Evolutionary conservation across 2,113 vertebrate genomes (phyloP).

Genomic region (Rhabdomys dilectus): DNA sequence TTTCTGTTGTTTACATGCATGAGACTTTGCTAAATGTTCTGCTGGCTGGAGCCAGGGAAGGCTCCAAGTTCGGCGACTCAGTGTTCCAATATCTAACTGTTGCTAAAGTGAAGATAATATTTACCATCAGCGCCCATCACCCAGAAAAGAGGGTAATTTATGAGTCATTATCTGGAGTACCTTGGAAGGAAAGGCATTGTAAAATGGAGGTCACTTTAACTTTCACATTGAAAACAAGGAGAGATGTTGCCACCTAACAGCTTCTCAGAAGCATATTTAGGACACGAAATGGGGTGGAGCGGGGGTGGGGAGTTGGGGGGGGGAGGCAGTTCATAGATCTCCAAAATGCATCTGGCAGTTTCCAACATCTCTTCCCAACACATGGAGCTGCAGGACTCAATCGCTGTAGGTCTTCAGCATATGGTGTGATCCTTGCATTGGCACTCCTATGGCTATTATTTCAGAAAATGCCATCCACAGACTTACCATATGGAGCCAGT

Average conservation of each 20-base stretch:
- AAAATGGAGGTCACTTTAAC: background rate
- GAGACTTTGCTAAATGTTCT: slow-evolving; percentile 25
- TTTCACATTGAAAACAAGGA: background rate
- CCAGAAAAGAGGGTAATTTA: slow-evolving; percentile 22
- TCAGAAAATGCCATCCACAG: slow-evolving; percentile 26
- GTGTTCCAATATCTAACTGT: background rate
- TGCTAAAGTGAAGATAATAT: slow-evolving; percentile 22
- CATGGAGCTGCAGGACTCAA: background rate
- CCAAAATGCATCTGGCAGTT: background rate
- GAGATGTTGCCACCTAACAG: background rate
- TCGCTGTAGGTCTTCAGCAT: background rate
- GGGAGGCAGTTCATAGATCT: background rate
- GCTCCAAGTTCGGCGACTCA: background rate
- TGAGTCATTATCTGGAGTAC: slow-evolving; percentile 64
- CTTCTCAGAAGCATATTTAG: background rate
- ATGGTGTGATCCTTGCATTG: background rate
- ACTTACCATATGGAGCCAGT: background rate
- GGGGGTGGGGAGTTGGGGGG: too few species aligned
- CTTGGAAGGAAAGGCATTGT: slow-evolving; percentile 50
- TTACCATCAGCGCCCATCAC: background rate
- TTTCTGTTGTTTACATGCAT: background rate
- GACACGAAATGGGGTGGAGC: background rate
- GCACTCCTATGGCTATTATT: background rate
- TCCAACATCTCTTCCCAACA: background rate
- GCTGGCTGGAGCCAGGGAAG: background rate